Conservation (phyloP, 2,113 vertebrate species). For the Carassius auratus region DNA sequence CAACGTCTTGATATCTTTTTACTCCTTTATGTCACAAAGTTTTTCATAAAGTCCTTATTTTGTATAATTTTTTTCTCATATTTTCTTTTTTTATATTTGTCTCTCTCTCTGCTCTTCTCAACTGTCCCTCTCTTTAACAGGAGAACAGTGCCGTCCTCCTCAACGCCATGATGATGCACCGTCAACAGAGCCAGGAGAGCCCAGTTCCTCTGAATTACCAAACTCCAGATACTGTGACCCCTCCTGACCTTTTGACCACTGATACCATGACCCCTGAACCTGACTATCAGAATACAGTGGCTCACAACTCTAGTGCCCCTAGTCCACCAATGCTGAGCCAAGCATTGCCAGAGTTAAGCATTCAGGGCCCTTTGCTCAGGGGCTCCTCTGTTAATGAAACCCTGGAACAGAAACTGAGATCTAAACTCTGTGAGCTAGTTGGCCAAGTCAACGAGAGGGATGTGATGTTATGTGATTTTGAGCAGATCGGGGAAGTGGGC, state of each 20-base stretch:
- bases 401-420: conserved; percentile 77
- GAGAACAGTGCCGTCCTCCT: conserved; percentile 72
- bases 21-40: neutral
- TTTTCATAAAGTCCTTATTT: neutral
- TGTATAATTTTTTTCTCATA: neutral
- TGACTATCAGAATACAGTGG: conserved; percentile 61
- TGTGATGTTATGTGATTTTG: conserved; percentile 84
- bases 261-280: conserved; percentile 64
- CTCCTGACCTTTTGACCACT: conserved; percentile 52
- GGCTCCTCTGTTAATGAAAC: conserved; percentile 51
- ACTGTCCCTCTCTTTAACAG: conserved; percentile 52
- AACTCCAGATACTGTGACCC: conserved; percentile 51
- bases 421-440: conserved; percentile 78
- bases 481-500: conserved; percentile 54
- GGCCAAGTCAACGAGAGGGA: conserved; percentile 81
- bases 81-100: neutral
- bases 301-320: conserved; percentile 53
- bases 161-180: conserved; percentile 68
- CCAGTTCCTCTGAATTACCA: conserved; percentile 32
- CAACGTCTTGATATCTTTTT: neutral
- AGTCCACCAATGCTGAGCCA: conserved; percentile 33
- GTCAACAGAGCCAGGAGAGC: conserved; percentile 68
- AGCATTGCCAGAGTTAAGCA: conserved; percentile 59
- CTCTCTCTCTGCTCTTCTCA: neutral
- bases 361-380: conserved; percentile 46